Percentiles rank a stretch among this genome's conserved stretches.
These are phyloP conservation scores for Netelia fuscicornis DNA, from an alignment of 2,888 invertebrate species.

Conservation along the genomic window DNA sequence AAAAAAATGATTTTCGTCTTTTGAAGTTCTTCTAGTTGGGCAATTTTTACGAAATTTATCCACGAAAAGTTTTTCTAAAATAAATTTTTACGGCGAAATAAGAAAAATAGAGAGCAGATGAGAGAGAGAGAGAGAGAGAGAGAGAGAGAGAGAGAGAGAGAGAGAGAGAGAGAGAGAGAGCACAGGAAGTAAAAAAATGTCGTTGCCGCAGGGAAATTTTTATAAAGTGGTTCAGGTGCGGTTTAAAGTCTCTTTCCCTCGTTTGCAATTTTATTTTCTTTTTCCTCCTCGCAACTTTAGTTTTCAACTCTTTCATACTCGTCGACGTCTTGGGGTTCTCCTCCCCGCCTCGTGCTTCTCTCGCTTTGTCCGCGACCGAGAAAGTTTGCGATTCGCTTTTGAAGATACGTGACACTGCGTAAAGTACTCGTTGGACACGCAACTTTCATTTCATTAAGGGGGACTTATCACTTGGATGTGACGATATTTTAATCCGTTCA, in stretches of 20 bases:
- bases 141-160: neutral
- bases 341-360: conserved; percentile 7
- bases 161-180: neutral
- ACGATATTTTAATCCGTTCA: conserved; percentile 60
- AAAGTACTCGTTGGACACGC: conserved; percentile 51
- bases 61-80: conserved; percentile 22
- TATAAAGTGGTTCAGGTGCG: conserved; percentile 59
- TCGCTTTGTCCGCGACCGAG: conserved; percentile 43
- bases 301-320: conserved; percentile 40
- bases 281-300: conserved; percentile 1
- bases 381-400: conserved; percentile 58
- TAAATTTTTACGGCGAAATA: conserved; percentile 33
- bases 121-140: neutral
- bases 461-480: conserved; percentile 57
- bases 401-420: conserved; percentile 55
- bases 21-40: conserved; percentile 6
- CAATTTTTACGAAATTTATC: conserved; percentile 40
- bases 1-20: too few relatives aligned
- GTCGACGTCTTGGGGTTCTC: conserved; percentile 17
- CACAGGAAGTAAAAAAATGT: too few relatives aligned
- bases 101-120: conserved; percentile 7
- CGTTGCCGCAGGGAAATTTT: conserved; percentile 25
- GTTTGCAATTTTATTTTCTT: neutral
- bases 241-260: conserved; percentile 40
- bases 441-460: conserved; percentile 64